Evolutionary conservation across 37 sponge, comb jelly and placozoan species (phyloP), one percentile per base, ranked within the genome.

Genomic region (Diacarnus erythraeanus): DNA sequence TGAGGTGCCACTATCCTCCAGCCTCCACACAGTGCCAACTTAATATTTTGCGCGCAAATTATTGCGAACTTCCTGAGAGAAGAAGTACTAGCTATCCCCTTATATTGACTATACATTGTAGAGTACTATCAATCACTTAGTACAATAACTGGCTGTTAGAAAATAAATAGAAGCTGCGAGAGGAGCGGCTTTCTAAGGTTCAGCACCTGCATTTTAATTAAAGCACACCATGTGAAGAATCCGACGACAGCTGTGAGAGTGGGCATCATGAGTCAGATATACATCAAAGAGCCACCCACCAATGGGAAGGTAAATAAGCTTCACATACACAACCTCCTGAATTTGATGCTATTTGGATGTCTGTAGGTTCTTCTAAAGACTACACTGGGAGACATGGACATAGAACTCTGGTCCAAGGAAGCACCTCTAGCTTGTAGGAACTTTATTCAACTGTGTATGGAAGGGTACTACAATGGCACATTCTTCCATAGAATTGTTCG

Each of bases 391-490:
- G 99, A 98, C 6, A 54, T 98, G 57, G 99, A 98, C 63, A 78
- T 98, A 0, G 99, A 98, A 83, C 77, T 98, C 42, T 98, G 99
- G 99, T 86, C 94, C 33, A 96, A 96, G 58, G 99, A 98, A 81
- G 77, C 96, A 9, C 99, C 99, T n/a, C 66, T 96, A 73, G 94
- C 99, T 10, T 98, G 99, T 66, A 73, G 99, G 47, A 98, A 98
- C 91, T 98, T 98, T 74, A 86, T 98, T 2, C 99, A 98, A 86
- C 85, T 98, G 73, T 98, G 99, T 58, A 68, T 95, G 80, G 99
- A 98, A 42, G 87, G 96, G 29, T 98, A 98, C 82, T 98, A 98
- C 69, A 82, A 95, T 57, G 88, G 77, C 21, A 90, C 88, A 22
- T 89, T 95, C 9, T 98, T 98, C 82, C 99, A 98, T 74, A 56